Conservation (phyloP, 1,140 invertebrate species). For the Prorops nasuta region DNA sequence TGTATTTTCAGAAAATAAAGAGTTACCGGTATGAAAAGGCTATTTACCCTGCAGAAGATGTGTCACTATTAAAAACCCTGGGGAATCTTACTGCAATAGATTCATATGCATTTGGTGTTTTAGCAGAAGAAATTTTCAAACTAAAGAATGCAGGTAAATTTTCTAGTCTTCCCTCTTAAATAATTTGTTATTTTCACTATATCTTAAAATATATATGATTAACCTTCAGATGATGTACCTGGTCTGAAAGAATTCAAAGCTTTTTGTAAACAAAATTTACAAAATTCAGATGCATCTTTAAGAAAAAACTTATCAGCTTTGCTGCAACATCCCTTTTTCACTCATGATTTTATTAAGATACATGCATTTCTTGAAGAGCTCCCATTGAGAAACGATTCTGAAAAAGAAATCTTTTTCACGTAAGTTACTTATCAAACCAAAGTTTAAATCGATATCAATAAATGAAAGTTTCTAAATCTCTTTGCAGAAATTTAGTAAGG, state of each 20-base stretch:
- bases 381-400: constrained; percentile 71
- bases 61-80: constrained; percentile 40
- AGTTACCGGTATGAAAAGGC: constrained; percentile 68
- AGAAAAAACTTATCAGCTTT: constrained; percentile 65
- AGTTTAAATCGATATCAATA: not conserved
- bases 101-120: constrained; percentile 76
- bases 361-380: constrained; percentile 78
- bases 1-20: constrained; percentile 68
- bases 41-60: constrained; percentile 70
- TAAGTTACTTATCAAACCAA: constrained; percentile 32
- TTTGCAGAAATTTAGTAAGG: constrained; percentile 59
- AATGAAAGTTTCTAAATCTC: constrained; percentile 10
- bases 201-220: constrained; percentile 2
- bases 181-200: not conserved
- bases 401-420: constrained; percentile 77
- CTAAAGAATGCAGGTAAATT: constrained; percentile 60
- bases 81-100: constrained; percentile 64
- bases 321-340: constrained; percentile 73
- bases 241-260: constrained; percentile 67
- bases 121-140: constrained; percentile 72
- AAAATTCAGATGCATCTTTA: constrained; percentile 60
- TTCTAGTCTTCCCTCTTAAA: too few species aligned
- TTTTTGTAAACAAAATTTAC: constrained; percentile 65
- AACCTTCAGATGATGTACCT: constrained; percentile 65
- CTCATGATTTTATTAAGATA: constrained; percentile 79